Percentiles rank a stretch among this genome's conserved stretches.
Conservation (phyloP, 2,888 invertebrate genomes). For the Ectobius pallidus region DNA sequence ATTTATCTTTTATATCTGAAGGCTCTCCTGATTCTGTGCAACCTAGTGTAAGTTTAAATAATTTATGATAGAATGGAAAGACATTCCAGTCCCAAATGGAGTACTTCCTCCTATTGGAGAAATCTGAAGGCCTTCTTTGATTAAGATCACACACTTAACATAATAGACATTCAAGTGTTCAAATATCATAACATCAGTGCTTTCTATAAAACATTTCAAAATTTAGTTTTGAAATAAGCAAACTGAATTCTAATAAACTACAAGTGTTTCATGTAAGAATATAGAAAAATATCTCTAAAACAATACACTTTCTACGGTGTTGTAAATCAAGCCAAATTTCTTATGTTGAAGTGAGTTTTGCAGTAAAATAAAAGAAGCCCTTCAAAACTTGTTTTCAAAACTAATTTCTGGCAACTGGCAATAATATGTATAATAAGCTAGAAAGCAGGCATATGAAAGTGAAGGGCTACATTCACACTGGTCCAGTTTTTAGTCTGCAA, state of each 20-base stretch:
- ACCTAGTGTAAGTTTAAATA: neutral
- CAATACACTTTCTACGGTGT: neutral
- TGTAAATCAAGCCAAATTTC: neutral
- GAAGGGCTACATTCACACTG: slow-evolving; percentile 32
- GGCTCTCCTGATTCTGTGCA: slow-evolving; percentile 24
- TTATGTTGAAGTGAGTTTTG: neutral
- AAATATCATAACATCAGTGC: neutral
- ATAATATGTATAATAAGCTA: slow-evolving; percentile 29
- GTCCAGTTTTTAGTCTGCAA: slow-evolving; percentile 28
- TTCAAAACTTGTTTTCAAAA: slow-evolving; percentile 27
- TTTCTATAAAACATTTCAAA: neutral
- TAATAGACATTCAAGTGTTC: neutral
- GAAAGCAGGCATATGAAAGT: slow-evolving; percentile 35
- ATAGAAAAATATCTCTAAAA: neutral
- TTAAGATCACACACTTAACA: slow-evolving; percentile 9
- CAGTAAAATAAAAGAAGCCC: slow-evolving; percentile 31
- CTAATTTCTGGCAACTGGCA: slow-evolving; percentile 24
- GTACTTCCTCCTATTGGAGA: neutral
- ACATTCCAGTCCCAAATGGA: slow-evolving; percentile 34
- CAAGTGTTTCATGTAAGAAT: neutral
- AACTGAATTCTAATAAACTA: neutral
- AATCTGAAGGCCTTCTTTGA: slow-evolving; percentile 22
- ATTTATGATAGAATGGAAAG: slow-evolving; percentile 14
- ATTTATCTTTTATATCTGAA: too few species aligned
- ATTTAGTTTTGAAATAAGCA: too few species aligned